Conservation (phyloP, 2,113 vertebrate species). For the Chionodraco myersi region DNA sequence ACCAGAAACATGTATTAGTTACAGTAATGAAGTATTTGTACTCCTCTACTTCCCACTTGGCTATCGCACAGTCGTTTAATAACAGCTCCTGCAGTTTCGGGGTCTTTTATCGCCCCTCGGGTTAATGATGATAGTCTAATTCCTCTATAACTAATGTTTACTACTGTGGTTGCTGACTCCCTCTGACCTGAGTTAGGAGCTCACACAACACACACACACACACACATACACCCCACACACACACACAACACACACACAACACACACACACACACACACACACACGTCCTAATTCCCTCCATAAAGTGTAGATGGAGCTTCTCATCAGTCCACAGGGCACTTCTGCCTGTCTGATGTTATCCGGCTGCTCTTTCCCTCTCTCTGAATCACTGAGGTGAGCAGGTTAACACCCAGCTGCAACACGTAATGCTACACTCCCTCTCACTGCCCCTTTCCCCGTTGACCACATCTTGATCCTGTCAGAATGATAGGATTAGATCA, state of each 20-base stretch:
- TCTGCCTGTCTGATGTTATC: conserved; percentile 19
- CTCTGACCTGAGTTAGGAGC: conserved; percentile 28
- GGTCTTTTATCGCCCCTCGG: conserved; percentile 49
- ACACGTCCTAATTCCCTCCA: conserved; percentile 31
- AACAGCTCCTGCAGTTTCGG: neutral
- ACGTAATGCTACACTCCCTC: neutral
- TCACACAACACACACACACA: neutral
- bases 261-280: neutral
- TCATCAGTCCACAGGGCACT: conserved; percentile 29
- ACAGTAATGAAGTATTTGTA: too few relatives aligned
- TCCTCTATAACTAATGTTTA: conserved; percentile 68
- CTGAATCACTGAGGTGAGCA: neutral
- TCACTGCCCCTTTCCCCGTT: neutral
- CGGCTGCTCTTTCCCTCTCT: neutral
- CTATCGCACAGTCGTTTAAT: accelerated
- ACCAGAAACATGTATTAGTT: too few relatives aligned
- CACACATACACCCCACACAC: conserved; percentile 10
- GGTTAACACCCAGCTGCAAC: neutral
- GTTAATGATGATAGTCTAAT: conserved; percentile 63
- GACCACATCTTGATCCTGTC: neutral
- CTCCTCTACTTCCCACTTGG: too few relatives aligned
- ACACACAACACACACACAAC: neutral
- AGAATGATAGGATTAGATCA: conserved; percentile 1
- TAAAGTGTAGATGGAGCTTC: conserved; percentile 51
- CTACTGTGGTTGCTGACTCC: conserved; percentile 38